Evolutionary conservation across 2,113 vertebrate genomes (phyloP).

Genomic region (Misgurnus mizolepis): DNA sequence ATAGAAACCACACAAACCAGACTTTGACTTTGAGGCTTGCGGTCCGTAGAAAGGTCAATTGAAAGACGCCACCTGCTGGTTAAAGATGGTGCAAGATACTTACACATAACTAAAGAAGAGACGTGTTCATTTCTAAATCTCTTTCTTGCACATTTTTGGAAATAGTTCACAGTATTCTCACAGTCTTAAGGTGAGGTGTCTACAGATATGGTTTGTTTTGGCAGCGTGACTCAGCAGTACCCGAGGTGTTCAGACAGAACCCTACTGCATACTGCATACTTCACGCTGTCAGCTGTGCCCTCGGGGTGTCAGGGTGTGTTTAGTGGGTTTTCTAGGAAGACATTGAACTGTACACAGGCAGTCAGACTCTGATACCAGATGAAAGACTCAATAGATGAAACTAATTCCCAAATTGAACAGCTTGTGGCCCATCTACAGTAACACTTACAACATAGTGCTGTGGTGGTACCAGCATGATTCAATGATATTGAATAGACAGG

Average conservation of each 20-base stretch:
- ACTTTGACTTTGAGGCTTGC: slow-evolving; percentile 24
- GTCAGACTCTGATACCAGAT: background rate
- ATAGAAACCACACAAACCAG: background rate
- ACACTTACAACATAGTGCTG: background rate
- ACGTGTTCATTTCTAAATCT: background rate
- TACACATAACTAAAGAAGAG: background rate
- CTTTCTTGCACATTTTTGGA: background rate
- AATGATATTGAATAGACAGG: background rate
- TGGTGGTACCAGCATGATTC: too few relatives aligned
- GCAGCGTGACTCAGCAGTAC: slow-evolving; percentile 6
- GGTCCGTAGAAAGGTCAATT: slow-evolving; percentile 18
- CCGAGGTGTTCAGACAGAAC: background rate
- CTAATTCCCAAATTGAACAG: background rate
- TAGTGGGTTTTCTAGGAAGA: background rate
- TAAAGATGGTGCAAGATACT: background rate
- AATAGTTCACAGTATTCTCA: too few relatives aligned
- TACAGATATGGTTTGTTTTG: background rate
- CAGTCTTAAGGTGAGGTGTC: background rate
- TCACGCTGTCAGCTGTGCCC: slow-evolving; percentile 1
- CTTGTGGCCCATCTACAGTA: slow-evolving; percentile 30
- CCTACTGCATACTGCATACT: background rate
- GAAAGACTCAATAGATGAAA: background rate
- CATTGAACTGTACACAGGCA: background rate
- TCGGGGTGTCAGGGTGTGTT: slow-evolving; percentile 1
- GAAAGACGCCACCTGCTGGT: slow-evolving; percentile 58